A percentile compares a stretch with the other conserved stretches of the same genome.
Conservation (phyloP, 2,888 invertebrate species). For the Drosophila mimica region DNA sequence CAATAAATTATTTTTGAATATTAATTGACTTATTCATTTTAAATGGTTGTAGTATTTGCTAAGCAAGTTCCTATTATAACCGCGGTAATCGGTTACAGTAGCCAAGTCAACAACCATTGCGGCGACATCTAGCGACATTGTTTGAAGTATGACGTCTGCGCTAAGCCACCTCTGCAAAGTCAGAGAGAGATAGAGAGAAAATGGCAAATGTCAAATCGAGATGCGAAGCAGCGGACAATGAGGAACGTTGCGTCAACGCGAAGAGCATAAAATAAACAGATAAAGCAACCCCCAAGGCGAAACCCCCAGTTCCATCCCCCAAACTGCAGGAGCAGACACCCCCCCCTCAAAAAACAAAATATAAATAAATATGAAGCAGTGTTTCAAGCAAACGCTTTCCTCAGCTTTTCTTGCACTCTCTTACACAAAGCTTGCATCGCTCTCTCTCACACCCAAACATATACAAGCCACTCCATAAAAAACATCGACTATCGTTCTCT, state of each 20-base stretch:
- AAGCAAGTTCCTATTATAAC: not conserved
- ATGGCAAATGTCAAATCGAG: slow-evolving; percentile 69
- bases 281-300: slow-evolving; percentile 55
- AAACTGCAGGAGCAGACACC: slow-evolving; percentile 8
- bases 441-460: not conserved
- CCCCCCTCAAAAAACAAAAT: slow-evolving; percentile 5
- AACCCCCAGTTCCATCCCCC: slow-evolving; percentile 16
- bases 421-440: not conserved
- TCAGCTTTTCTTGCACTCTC: not conserved
- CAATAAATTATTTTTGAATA: not conserved
- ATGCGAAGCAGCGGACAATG: slow-evolving; percentile 49
- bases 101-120: slow-evolving; percentile 7
- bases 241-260: slow-evolving; percentile 25
- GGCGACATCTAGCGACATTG: slow-evolving; percentile 43
- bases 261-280: slow-evolving; percentile 68
- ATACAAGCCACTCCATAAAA: not conserved
- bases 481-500: not conserved
- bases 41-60: slow-evolving; percentile 13
- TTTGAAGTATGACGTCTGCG: slow-evolving; percentile 24
- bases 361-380: slow-evolving; percentile 7
- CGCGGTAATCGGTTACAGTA: not conserved
- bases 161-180: not conserved
- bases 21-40: not conserved
- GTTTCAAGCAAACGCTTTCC: slow-evolving; percentile 5
- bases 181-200: slow-evolving; percentile 4